A percentile compares a stretch with the other conserved stretches of the same genome.
Conservation (phyloP, 2,113 vertebrate species). For the Gobius niger region DNA sequence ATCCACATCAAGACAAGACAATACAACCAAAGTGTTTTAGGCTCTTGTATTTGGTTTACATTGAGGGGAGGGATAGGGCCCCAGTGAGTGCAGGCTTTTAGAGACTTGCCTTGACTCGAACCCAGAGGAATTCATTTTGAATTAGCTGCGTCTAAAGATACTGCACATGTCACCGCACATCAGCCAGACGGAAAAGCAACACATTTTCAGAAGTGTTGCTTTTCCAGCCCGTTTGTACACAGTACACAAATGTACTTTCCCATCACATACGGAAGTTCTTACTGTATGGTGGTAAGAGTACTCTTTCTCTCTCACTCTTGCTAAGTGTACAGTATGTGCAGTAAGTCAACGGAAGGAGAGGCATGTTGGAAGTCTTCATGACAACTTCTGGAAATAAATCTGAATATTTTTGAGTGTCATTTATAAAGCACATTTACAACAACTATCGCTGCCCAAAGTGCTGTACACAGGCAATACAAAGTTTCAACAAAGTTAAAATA, state of each 20-base stretch:
- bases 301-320: too few relatives aligned
- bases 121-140: constrained; percentile 14
- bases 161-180: constrained; percentile 24
- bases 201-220: neutral
- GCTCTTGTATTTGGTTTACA: constrained; percentile 17
- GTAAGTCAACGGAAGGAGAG: neutral
- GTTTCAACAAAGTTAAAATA: too few relatives aligned
- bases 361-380: neutral
- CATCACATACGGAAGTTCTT: too few relatives aligned
- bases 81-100: neutral
- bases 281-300: too few relatives aligned
- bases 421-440: too few relatives aligned
- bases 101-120: constrained; percentile 8
- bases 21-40: neutral
- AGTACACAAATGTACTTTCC: too few relatives aligned
- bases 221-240: too few relatives aligned
- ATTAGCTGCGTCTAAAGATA: constrained; percentile 17
- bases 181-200: constrained; percentile 12
- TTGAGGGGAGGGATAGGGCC: neutral
- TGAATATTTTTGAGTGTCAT: too few relatives aligned
- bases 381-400: too few relatives aligned
- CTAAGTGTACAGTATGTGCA: neutral
- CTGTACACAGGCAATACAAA: too few relatives aligned
- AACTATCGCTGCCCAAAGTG: too few relatives aligned
- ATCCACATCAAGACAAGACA: too few relatives aligned